Conservation (phyloP, 2,797 vertebrate genomes). For the Pipistrellus pipistrellus region DNA sequence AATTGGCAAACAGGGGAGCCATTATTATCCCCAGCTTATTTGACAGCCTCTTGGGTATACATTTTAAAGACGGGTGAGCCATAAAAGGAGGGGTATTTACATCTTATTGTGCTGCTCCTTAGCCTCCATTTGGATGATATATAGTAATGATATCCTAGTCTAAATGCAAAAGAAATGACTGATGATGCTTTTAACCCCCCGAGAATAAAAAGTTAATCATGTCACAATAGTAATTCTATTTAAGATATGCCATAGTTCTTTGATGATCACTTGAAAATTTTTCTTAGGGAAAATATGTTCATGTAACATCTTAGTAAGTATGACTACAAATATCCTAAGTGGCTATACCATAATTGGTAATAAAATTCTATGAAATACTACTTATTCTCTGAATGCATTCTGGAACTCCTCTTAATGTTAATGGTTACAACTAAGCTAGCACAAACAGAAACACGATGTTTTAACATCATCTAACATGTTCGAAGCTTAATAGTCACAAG, state of each 20-base stretch:
- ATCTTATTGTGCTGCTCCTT: not conserved
- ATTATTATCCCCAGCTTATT: constrained; percentile 33
- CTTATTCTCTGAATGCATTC: constrained; percentile 50
- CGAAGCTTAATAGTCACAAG: constrained; percentile 52
- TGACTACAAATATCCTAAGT: constrained; percentile 44
- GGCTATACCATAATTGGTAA: constrained; percentile 60
- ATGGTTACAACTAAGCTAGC: constrained; percentile 58
- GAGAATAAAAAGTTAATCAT: constrained; percentile 73
- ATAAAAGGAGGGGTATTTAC: constrained; percentile 28
- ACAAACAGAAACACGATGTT: constrained; percentile 63
- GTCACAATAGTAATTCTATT: constrained; percentile 63
- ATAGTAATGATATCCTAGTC: constrained; percentile 14
- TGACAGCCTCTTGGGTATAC: not conserved
- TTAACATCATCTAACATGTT: constrained; percentile 55
- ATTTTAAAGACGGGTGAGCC: constrained; percentile 11
- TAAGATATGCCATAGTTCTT: constrained; percentile 58
- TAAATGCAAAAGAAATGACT: constrained; percentile 72
- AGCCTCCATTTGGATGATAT: constrained; percentile 57
- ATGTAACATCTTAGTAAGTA: constrained; percentile 66
- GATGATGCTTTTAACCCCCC: constrained; percentile 71
- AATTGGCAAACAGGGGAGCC: not conserved
- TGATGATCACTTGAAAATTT: constrained; percentile 66
- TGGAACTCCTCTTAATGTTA: constrained; percentile 60
- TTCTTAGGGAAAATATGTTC: constrained; percentile 60
- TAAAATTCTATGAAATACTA: constrained; percentile 68